Percentiles rank a stretch among this genome's conserved stretches.
Evolutionary conservation across 2,797 vertebrate genomes (phyloP).

Genomic region (Eulemur albifrons): DNA sequence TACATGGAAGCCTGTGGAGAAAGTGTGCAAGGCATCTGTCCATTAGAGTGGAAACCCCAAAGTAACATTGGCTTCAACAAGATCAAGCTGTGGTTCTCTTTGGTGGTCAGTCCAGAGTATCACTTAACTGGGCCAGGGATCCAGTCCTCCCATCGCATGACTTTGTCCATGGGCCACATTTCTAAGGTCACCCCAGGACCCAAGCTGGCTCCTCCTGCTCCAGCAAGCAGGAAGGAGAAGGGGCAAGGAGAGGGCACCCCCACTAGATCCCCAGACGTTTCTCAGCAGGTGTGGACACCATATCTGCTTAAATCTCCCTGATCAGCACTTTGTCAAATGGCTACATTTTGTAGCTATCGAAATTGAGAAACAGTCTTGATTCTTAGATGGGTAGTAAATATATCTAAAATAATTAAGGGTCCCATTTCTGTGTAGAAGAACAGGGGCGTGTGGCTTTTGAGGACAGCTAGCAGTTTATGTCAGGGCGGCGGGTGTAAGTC

Average conservation of each 20-base stretch:
- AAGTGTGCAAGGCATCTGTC: no score
- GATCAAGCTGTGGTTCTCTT: not conserved
- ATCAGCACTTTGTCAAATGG: not conserved
- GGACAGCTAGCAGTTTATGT: not conserved
- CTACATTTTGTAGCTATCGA: not conserved
- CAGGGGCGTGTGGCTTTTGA: not conserved
- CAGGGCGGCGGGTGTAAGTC: not conserved
- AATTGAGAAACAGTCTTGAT: no score
- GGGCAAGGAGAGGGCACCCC: not conserved
- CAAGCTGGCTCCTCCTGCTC: not conserved
- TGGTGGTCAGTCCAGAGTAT: not conserved
- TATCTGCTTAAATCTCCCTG: not conserved
- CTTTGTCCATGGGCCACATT: not conserved
- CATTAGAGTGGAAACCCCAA: not conserved
- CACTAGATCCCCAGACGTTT: not conserved
- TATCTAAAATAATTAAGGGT: not conserved
- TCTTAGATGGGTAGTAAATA: no score
- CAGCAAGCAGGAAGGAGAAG: not conserved
- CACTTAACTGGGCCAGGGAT: accelerated
- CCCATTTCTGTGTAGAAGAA: not conserved
- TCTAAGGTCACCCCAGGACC: not conserved
- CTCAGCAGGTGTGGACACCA: not conserved
- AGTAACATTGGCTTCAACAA: not conserved
- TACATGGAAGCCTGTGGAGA: accelerated
- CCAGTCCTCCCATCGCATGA: not conserved